Evolutionary conservation across 2,113 vertebrate genomes (phyloP).

Genomic region (Amphilophus citrinellus): DNA sequence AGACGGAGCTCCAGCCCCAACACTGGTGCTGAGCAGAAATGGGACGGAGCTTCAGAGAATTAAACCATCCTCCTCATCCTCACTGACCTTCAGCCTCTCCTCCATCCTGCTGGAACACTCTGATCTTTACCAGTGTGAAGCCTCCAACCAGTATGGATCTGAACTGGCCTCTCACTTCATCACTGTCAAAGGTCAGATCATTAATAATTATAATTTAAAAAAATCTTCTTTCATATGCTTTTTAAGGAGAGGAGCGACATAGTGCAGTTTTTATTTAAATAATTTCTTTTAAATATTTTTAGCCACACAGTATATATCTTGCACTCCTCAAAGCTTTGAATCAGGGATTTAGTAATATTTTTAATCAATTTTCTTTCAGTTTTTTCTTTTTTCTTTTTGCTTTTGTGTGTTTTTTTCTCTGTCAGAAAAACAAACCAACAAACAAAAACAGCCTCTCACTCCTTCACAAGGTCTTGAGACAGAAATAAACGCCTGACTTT

Average conservation of each 20-base stretch:
- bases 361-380: not conserved
- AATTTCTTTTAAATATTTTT: no score
- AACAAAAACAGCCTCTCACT: constrained; percentile 5
- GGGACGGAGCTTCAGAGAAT: constrained; percentile 58
- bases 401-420: not conserved
- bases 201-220: not conserved
- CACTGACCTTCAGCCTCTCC: constrained; percentile 42
- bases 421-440: not conserved
- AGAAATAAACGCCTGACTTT: constrained; percentile 30
- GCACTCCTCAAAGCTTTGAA: not conserved
- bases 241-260: not conserved
- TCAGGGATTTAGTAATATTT: not conserved
- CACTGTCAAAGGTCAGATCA: constrained; percentile 55
- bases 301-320: no score
- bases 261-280: no score
- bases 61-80: constrained; percentile 19
- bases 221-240: not conserved
- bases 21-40: constrained; percentile 70
- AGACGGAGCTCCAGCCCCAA: constrained; percentile 57
- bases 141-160: constrained; percentile 62
- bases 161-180: constrained; percentile 25
- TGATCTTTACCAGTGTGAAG: constrained; percentile 63
- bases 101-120: constrained; percentile 47
- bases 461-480: not conserved
- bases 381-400: not conserved